Evolutionary conservation across 2,888 invertebrate genomes (phyloP).

Genomic region (Unio delphinus): DNA sequence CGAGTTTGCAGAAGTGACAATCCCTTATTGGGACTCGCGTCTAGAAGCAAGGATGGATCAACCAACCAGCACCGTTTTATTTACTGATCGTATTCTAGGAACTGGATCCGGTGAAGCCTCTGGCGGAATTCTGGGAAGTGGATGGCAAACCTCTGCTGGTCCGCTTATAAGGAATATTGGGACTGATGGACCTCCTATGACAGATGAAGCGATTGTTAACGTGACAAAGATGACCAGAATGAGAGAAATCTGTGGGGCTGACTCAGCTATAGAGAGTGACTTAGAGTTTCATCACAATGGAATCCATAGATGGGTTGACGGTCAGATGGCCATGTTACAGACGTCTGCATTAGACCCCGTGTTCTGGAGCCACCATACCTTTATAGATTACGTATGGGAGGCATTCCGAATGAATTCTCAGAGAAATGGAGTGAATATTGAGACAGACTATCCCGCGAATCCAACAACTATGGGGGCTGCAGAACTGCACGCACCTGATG

Average conservation of each 20-base stretch:
- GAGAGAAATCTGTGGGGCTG: slow-evolving; percentile 36
- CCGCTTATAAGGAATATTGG: slow-evolving; percentile 46
- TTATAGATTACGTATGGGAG: slow-evolving; percentile 53
- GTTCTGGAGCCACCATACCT: slow-evolving; percentile 54
- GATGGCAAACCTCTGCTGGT: slow-evolving; percentile 44
- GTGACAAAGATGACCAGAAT: slow-evolving; percentile 24
- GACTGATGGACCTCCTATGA: slow-evolving; percentile 44
- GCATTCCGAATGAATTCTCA: slow-evolving; percentile 42
- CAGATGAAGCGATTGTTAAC: slow-evolving; percentile 33
- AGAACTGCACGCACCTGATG: slow-evolving; percentile 36
- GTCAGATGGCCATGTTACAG: slow-evolving; percentile 47
- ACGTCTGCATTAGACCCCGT: slow-evolving; percentile 51
- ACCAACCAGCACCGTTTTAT: slow-evolving; percentile 42
- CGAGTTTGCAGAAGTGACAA: slow-evolving; percentile 33
- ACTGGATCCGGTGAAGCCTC: slow-evolving; percentile 42
- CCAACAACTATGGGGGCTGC: slow-evolving; percentile 31
- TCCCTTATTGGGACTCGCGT: slow-evolving; percentile 59
- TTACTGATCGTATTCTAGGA: slow-evolving; percentile 45
- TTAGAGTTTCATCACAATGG: slow-evolving; percentile 53
- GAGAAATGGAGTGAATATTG: slow-evolving; percentile 12
- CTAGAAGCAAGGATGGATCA: slow-evolving; percentile 37
- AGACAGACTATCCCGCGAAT: slow-evolving; percentile 32
- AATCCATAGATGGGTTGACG: slow-evolving; percentile 50
- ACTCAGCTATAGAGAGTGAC: slow-evolving; percentile 32
- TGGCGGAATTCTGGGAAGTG: slow-evolving; percentile 45